phyloP scores from a whole-genome alignment of 2,888 invertebrate species.

The Drosophila mimica region DNA sequence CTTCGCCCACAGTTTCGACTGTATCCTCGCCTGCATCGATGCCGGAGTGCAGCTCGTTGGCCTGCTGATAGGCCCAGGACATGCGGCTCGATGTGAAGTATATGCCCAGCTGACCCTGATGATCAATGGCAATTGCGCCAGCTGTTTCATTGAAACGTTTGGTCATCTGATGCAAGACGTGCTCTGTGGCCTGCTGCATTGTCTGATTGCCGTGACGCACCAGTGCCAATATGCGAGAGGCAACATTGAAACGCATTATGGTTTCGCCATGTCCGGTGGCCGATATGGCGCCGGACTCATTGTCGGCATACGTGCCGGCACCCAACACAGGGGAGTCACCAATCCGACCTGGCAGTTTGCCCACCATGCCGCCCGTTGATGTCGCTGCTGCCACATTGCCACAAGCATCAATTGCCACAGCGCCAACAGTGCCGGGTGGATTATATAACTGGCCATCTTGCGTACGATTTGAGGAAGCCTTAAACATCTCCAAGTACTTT shows the following conservation, averaged over 20 bases:
- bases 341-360: slow-evolving; percentile 91
- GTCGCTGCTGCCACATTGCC: slow-evolving; percentile 93
- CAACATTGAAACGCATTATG: slow-evolving; percentile 91
- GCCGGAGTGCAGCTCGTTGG: slow-evolving; percentile 86
- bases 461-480: slow-evolving; percentile 26
- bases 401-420: slow-evolving; percentile 90
- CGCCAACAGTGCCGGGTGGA: slow-evolving; percentile 87
- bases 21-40: slow-evolving; percentile 86
- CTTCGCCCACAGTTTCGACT: slow-evolving; percentile 36
- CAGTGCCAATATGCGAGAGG: slow-evolving; percentile 88
- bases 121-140: slow-evolving; percentile 90
- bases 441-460: slow-evolving; percentile 1
- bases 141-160: slow-evolving; percentile 89
- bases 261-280: slow-evolving; percentile 94
- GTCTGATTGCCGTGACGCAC: slow-evolving; percentile 87
- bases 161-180: slow-evolving; percentile 89
- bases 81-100: slow-evolving; percentile 89
- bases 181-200: slow-evolving; percentile 88
- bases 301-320: slow-evolving; percentile 91
- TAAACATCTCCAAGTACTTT: slow-evolving; percentile 86
- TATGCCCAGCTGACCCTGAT: slow-evolving; percentile 88
- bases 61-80: slow-evolving; percentile 89
- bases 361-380: slow-evolving; percentile 93
- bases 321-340: slow-evolving; percentile 91
- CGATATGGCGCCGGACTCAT: slow-evolving; percentile 90